phyloP scores from a whole-genome alignment of 1,140 invertebrate species.

The Philaenus spumarius region DNA sequence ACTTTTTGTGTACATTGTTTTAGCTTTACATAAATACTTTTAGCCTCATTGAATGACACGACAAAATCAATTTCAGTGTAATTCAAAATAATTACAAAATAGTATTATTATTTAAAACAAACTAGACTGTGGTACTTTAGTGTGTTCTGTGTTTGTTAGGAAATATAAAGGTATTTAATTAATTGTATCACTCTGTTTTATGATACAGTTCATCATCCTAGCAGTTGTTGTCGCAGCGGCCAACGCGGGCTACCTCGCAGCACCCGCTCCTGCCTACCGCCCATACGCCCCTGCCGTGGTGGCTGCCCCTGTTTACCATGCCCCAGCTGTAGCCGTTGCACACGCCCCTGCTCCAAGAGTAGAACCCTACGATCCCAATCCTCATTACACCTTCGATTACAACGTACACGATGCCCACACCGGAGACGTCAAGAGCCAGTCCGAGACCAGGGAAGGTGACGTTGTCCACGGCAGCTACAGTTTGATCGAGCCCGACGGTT shows the following conservation, averaged over 20 bases:
- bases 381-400: conserved; percentile 42
- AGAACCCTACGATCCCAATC: conserved; percentile 25
- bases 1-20: too few relatives aligned
- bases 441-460: conserved; percentile 34
- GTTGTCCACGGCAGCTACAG: conserved; percentile 40
- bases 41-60: too few relatives aligned
- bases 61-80: too few relatives aligned
- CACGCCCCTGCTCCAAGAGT: neutral
- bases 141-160: too few relatives aligned
- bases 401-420: conserved; percentile 22
- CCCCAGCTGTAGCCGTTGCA: neutral
- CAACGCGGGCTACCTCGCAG: neutral
- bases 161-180: too few relatives aligned
- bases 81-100: too few relatives aligned
- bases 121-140: too few relatives aligned
- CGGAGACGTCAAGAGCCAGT: conserved; percentile 25
- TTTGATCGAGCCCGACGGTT: conserved; percentile 41
- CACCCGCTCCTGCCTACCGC: neutral
- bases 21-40: too few relatives aligned
- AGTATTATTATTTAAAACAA: too few relatives aligned
- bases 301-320: neutral
- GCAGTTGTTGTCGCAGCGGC: neutral
- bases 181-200: too few relatives aligned
- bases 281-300: neutral
- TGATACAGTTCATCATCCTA: neutral